A percentile compares a stretch with the other conserved stretches of the same genome.
These are phyloP conservation scores for Leucophenga maculata DNA, from an alignment of 2,888 invertebrate genomes.

Conservation along the genomic window DNA sequence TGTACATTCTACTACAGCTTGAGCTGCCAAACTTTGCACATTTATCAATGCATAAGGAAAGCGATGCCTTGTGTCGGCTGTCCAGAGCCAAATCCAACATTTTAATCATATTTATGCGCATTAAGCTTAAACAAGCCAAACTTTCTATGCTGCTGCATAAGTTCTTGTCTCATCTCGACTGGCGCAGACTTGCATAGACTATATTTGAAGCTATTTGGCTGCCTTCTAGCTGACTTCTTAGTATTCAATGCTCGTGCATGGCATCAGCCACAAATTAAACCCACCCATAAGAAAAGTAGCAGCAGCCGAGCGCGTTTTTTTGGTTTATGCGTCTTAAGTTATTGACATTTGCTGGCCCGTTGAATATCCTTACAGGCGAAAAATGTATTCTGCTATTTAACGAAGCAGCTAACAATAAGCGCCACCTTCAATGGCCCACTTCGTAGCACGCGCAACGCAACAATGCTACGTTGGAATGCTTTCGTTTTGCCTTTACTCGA, in stretches of 20 bases:
- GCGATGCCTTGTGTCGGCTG: constrained; percentile 9
- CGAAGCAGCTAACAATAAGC: constrained; percentile 60
- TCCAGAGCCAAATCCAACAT: constrained; percentile 39
- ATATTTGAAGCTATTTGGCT: not conserved
- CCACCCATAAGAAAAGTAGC: not conserved
- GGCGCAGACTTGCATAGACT: not conserved
- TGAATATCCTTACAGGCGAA: not conserved
- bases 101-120: constrained; percentile 65
- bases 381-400: constrained; percentile 53
- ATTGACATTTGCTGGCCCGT: constrained; percentile 55
- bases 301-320: not conserved
- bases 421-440: constrained; percentile 48
- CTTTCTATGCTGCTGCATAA: constrained; percentile 35
- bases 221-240: constrained; percentile 12
- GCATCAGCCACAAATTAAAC: constrained; percentile 30
- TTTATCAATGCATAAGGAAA: constrained; percentile 55
- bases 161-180: not conserved
- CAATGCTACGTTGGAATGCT: constrained; percentile 23
- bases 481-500: constrained; percentile 24
- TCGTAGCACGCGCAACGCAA: not conserved
- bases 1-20: no score
- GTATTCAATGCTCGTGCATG: constrained; percentile 34
- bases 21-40: constrained; percentile 48
- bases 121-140: constrained; percentile 41
- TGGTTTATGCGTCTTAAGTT: constrained; percentile 51